Evolutionary conservation across 2,888 invertebrate genomes (phyloP).

Genomic region (Amphipyra berbera): DNA sequence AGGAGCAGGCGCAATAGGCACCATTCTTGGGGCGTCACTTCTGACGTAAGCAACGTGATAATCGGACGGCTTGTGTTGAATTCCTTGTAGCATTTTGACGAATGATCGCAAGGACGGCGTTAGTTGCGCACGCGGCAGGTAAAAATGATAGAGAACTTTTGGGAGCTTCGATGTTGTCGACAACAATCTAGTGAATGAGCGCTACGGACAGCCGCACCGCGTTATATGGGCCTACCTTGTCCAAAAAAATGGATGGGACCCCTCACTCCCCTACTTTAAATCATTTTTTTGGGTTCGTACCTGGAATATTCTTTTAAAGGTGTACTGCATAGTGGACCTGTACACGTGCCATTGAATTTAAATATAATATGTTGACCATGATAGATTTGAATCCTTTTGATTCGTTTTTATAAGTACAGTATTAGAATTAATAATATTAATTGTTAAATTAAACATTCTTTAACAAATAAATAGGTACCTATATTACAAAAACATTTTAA

Average conservation of each 20-base stretch:
- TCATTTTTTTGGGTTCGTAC: slow-evolving; percentile 80
- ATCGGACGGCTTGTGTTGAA: slow-evolving; percentile 62
- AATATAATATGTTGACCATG: slow-evolving; percentile 66
- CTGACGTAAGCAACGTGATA: slow-evolving; percentile 65
- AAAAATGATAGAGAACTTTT: slow-evolving; percentile 53
- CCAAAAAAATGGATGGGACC: slow-evolving; percentile 83
- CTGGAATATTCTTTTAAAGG: slow-evolving; percentile 76
- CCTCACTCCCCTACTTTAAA: slow-evolving; percentile 79
- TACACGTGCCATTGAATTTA: slow-evolving; percentile 85
- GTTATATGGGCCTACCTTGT: slow-evolving; percentile 79
- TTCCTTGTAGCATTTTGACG: slow-evolving; percentile 72
- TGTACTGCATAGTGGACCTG: slow-evolving; percentile 65
- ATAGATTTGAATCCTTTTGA: slow-evolving; percentile 39
- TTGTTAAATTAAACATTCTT: no score
- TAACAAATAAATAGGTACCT: no score
- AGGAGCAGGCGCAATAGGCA: slow-evolving; percentile 89
- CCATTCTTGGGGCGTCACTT: slow-evolving; percentile 73
- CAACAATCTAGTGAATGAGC: slow-evolving; percentile 80
- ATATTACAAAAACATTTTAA: no score
- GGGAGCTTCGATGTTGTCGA: slow-evolving; percentile 70
- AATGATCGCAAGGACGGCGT: slow-evolving; percentile 21
- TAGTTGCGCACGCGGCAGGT: slow-evolving; percentile 58
- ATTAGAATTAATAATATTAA: neutral
- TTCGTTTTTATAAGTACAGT: neutral
- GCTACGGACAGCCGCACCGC: slow-evolving; percentile 68